Evolutionary conservation across 92 coral and sea anemone genomes (phyloP).

Genomic region (Montipora capitata): DNA sequence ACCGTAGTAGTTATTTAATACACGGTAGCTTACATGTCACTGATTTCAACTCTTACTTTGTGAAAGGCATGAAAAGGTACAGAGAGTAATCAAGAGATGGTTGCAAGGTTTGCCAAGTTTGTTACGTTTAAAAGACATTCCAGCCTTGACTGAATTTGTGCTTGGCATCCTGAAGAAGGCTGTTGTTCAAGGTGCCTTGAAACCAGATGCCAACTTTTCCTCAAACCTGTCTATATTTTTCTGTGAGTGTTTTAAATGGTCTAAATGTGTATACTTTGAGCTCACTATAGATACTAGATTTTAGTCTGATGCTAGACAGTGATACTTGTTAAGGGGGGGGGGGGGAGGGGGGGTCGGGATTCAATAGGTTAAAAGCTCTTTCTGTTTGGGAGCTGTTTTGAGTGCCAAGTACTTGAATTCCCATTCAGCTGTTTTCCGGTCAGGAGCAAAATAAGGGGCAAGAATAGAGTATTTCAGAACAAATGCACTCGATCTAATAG

Average conservation of each 20-base stretch:
- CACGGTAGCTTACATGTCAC: not conserved
- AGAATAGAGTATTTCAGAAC: not conserved
- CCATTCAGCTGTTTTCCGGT: no score
- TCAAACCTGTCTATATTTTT: conserved; percentile 31
- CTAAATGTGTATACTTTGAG: not conserved
- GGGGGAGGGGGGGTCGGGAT: no score
- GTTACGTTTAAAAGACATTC: conserved; percentile 66
- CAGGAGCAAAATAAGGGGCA: no score
- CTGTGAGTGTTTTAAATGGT: conserved; percentile 13
- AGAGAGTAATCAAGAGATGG: conserved; percentile 67
- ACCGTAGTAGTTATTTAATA: no score
- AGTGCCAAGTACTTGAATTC: no score
- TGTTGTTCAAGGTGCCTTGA: conserved; percentile 43
- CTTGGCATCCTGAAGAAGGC: conserved; percentile 66
- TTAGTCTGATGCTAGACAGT: no score
- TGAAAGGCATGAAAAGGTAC: not conserved
- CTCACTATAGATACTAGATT: not conserved
- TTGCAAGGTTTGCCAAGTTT: conserved; percentile 69
- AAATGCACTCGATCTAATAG: not conserved
- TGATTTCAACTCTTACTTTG: not conserved
- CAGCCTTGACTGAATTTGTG: conserved; percentile 68
- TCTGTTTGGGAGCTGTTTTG: no score
- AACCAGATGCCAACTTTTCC: conserved; percentile 1
- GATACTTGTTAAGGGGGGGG: no score
- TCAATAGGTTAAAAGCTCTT: no score